These are phyloP conservation scores for Pheosia tremula DNA, from an alignment of 2,888 invertebrate species.

Conservation along the genomic window DNA sequence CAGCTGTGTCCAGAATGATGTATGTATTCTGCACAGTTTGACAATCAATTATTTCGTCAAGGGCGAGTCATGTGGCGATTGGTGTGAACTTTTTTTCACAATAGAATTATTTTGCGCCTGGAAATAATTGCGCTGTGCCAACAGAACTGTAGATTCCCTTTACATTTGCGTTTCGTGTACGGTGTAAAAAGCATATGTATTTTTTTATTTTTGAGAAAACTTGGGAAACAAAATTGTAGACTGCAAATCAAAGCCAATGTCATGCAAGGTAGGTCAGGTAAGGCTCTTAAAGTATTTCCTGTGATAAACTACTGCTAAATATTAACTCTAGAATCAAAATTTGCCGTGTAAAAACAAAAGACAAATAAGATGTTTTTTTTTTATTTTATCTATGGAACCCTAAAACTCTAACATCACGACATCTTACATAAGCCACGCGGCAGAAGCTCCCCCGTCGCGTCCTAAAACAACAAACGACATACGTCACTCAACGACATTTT, in stretches of 20 bases:
- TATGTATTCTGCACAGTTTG: conserved; percentile 29
- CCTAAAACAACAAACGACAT: conserved; percentile 8
- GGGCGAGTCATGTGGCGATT: conserved; percentile 24
- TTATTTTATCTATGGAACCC: conserved; percentile 11
- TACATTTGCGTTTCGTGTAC: no score
- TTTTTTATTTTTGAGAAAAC: no score
- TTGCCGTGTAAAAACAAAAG: no score
- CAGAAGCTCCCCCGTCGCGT: conserved; percentile 2
- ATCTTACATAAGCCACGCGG: neutral
- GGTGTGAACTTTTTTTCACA: conserved; percentile 8
- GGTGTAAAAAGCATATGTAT: no score
- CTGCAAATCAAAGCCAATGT: no score
- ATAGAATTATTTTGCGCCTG: conserved; percentile 4
- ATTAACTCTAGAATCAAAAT: no score
- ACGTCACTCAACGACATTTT: conserved; percentile 40
- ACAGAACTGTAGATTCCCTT: neutral
- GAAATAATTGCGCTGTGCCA: neutral
- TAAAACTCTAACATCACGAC: neutral
- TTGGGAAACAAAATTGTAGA: no score
- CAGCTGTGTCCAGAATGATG: conserved; percentile 34
- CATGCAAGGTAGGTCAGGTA: no score
- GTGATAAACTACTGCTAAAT: no score
- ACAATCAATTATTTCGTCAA: conserved; percentile 32
- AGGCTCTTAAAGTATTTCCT: no score
- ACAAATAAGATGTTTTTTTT: neutral